Evolutionary conservation across 2,113 vertebrate genomes (phyloP), one percentile per base, ranked within the genome.

Genomic region (Myotis davidii): DNA sequence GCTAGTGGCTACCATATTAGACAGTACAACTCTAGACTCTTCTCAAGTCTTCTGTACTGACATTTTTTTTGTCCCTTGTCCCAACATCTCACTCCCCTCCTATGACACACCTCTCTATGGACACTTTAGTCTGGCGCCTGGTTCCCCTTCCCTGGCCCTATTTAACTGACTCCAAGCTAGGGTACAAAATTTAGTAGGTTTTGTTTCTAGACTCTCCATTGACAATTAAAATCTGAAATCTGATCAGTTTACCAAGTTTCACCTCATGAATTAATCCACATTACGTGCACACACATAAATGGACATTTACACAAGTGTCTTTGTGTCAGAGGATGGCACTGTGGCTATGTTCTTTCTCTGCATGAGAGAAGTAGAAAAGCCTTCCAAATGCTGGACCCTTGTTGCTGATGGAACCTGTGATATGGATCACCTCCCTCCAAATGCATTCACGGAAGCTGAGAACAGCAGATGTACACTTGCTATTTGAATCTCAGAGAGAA

Each of bases 401-500:
- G 34, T 42, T 92, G 88, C 54, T 88, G 65, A 37, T 88, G 37
- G 82, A 92, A 54, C 42, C 73, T 92, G 29, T 59, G 59, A 50
- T 73, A 92, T 84, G 79, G 74, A 64, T 87, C 48, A 37, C 79
- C 76, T 96, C 84, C 74, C 70, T 82, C 67, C 23, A 74, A 88
- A 96, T 86, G 89, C 77, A 93, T 69, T 93, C 70, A 93, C 74
- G 91, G 86, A 96, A 90, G 74, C 59, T 87, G 59, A 97, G 86
- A 87, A 76, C 34, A 93, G 65, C 83, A 94, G 84, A 94, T 95
- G 64, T 79, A 21, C 39, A 65, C 83, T 94, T 95, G 78, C 91
- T 96, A 79, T 94, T 89, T 94, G 93, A 96, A 94, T 96, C 70
- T 86, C 65, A 73, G 93, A 94, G 52, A 77, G 83, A 93, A 81